Conservation (phyloP, 92 coral and sea anemone genomes). For the Bergia puertoricense region DNA sequence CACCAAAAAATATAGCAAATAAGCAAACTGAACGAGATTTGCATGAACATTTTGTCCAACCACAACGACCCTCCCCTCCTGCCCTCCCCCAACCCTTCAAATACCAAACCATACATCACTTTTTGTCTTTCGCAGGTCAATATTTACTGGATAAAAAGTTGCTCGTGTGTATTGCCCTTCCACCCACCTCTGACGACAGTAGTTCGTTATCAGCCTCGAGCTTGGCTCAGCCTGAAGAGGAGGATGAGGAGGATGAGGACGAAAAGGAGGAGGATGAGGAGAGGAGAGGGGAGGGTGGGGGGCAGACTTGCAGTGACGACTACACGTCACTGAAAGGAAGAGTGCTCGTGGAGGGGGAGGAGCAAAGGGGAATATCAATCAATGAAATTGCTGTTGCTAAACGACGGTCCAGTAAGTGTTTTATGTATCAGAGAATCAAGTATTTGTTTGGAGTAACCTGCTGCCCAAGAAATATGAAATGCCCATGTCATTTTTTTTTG, state of each 20-base stretch:
- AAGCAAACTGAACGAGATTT: no score
- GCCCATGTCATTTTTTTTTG: no score
- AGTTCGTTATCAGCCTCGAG: not conserved
- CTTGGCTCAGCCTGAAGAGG: not conserved
- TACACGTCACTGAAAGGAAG: slow-evolving; percentile 45
- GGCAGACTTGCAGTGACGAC: not conserved
- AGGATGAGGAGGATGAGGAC: not conserved
- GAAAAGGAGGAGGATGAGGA: slow-evolving; percentile 7
- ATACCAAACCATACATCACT: not conserved
- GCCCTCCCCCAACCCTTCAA: not conserved
- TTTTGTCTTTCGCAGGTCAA: slow-evolving; percentile 56
- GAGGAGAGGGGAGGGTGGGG: not conserved
- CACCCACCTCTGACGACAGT: slow-evolving; percentile 40
- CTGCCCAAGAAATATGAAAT: no score
- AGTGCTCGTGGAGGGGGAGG: slow-evolving; percentile 50
- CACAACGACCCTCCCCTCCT: no score
- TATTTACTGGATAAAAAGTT: slow-evolving; percentile 68
- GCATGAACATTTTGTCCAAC: no score
- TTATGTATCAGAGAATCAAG: not conserved
- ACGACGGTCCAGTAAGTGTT: slow-evolving; percentile 12
- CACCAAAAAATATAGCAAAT: no score
- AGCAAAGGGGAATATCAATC: slow-evolving; percentile 52
- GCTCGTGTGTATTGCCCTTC: slow-evolving; percentile 63
- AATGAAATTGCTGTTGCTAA: slow-evolving; percentile 61
- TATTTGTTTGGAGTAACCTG: no score